Conservation (phyloP, 2,888 invertebrate genomes). For the Zygaena filipendulae region DNA sequence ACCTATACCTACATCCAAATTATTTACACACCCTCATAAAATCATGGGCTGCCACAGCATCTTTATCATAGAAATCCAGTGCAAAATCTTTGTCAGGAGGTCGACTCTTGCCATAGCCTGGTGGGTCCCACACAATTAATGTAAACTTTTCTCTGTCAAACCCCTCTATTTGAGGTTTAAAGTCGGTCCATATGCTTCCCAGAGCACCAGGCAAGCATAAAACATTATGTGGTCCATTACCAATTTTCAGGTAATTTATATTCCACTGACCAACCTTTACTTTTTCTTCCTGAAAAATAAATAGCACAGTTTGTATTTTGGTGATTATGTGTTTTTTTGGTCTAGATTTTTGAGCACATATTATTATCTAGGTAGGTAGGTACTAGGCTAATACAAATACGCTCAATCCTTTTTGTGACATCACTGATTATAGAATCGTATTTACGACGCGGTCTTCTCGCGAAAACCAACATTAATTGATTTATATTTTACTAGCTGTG, state of each 20-base stretch:
- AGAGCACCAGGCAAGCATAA: conserved; percentile 84
- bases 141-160: conserved; percentile 72
- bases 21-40: conserved; percentile 81
- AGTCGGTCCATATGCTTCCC: conserved; percentile 86
- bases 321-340: too few relatives aligned
- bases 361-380: too few relatives aligned
- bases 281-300: conserved; percentile 71
- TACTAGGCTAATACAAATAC: too few relatives aligned
- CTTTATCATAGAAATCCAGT: conserved; percentile 76
- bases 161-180: conserved; percentile 78
- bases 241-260: conserved; percentile 70
- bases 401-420: too few relatives aligned
- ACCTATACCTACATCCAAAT: too few relatives aligned
- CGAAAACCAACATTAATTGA: too few relatives aligned
- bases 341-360: too few relatives aligned
- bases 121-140: conserved; percentile 84
- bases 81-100: conserved; percentile 81
- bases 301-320: too few relatives aligned
- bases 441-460: too few relatives aligned
- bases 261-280: conserved; percentile 69
- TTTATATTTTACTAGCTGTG: too few relatives aligned
- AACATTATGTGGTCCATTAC: conserved; percentile 69
- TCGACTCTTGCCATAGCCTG: conserved; percentile 86
- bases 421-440: too few relatives aligned
- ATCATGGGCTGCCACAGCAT: conserved; percentile 76